Evolutionary conservation across 2,888 invertebrate species (phyloP), one percentile per base, ranked within the genome.

Genomic region (Hesperia comma): DNA sequence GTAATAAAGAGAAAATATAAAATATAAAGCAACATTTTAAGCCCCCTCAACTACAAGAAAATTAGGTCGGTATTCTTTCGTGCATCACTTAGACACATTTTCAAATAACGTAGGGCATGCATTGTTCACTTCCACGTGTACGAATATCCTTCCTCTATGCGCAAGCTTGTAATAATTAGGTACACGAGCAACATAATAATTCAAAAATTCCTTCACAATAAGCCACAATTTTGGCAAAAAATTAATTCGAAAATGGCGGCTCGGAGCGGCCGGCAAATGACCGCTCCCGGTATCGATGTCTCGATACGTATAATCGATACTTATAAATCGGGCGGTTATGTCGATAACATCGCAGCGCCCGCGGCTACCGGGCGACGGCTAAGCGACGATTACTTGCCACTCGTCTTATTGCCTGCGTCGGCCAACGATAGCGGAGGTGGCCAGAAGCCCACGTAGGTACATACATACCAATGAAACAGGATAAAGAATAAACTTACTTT

Each of bases 291-390:
- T 83, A 85, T 84, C 87, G 82, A 79, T 79, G 83, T 85, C 87
- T 88, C 90, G 90, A 90, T 91, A 89, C 85, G 79, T 91, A 90
- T 91, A 90, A 91, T 91, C 90, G 91, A 88, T 91, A 89, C 90
- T 88, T 92, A 92, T 91, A 91, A 91, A 91, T 90, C 90, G 91
- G 88, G 85, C 90, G 84, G 90, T 91, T 92, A 91, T 89, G 90
- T 87, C 84, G 92, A 92, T 92, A 92, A 90, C 84, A 92, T 92
- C 92, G 89, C 78, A 85, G 81, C 86, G 92, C 92, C 92, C 87
- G 78, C 88, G 92, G 92, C 92, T 92, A 92, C 92, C 86, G 92
- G 90, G 91, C 91, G 89, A 87, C 85, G 85, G 79, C 88, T 90
- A 88, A 92, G 92, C 91, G 91, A 88, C 91, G 90, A 92, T 92